phyloP scores from a whole-genome alignment of 1,140 invertebrate species.

The Parasteatoda tepidariorum region DNA sequence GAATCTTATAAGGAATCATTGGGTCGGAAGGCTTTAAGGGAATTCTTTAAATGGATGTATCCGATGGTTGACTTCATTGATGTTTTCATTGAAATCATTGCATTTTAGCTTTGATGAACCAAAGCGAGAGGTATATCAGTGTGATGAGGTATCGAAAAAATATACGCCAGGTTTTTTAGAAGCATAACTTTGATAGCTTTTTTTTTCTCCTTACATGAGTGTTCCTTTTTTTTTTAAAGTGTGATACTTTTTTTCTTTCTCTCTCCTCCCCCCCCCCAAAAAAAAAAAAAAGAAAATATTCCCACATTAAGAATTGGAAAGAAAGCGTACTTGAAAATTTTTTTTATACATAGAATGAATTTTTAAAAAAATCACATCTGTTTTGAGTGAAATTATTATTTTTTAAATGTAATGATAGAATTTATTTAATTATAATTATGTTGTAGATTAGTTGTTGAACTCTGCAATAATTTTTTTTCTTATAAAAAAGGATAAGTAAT shows the following conservation, averaged over 20 bases:
- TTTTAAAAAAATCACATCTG: no score
- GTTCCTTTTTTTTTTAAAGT: background rate
- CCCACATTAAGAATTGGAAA: no score
- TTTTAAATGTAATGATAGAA: background rate
- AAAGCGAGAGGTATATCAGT: background rate
- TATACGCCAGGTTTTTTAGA: no score
- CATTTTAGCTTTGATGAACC: background rate
- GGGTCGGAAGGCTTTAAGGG: constrained; percentile 35
- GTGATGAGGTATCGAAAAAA: background rate
- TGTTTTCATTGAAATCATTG: constrained; percentile 10
- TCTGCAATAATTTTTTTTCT: no score
- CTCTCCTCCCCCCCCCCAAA: no score
- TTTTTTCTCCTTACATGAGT: background rate
- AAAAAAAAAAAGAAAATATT: no score
- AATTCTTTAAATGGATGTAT: constrained; percentile 43
- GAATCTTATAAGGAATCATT: constrained; percentile 16
- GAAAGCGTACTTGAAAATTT: no score
- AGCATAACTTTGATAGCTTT: background rate
- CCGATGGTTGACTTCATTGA: constrained; percentile 56
- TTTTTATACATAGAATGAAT: no score
- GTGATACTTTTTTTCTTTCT: background rate
- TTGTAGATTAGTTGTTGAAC: no score
- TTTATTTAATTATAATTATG: no score
- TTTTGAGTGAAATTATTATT: background rate
- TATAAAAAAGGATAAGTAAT: no score